Evolutionary conservation across 2,113 vertebrate genomes (phyloP), one percentile per base, ranked within the genome.

Genomic region (Pterophyllum scalare): DNA sequence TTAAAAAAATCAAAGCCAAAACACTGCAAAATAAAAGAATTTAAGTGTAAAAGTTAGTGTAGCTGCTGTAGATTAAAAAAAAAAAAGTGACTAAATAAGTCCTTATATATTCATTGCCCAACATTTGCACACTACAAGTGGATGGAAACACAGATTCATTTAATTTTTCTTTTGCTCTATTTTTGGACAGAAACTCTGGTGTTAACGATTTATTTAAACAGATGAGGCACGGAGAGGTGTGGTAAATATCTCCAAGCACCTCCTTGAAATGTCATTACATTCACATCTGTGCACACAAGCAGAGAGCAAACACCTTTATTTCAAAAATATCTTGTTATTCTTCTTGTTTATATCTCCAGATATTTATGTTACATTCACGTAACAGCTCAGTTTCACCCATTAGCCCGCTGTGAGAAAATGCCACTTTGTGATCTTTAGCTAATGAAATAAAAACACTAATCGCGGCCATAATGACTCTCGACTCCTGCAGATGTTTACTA

Each of bases 371-470:
- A 31, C 26, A 54, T 72, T 54, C 67, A 31, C 5, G 2, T 52
- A 52, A 49, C 6, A 6, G 19, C 17, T 54, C 46, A 13, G 46
- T 72, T 72, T 54, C 43, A 72, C 26, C 52, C 17, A 72, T 54
- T 72, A 54, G 67, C 26, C 2, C 1, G 19, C 43, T 19, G 7
- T 72, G 20, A 54, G 11, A n/a, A 72, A 72, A 72, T 28, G 22
- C 46, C 8, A 59, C 33, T 57, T 58, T 28, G 52, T 67, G 52
- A 76, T 85, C 67, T 80, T 67, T 22, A 59, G 17, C 74, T 59
- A 64, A 60, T 4, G 31, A 24, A 33, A 80, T 83, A 43, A 59
- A 57, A 76, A 81, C 7, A 35, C 52, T 62, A 49, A 57, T 57
- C 38, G 13, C 35, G 15, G 20, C 22, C 43, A 26, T 12, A 75